Evolutionary conservation across 2,113 vertebrate genomes (phyloP), one percentile per base, ranked within the genome.

Genomic region (Dolichallabes microphthalmus): DNA sequence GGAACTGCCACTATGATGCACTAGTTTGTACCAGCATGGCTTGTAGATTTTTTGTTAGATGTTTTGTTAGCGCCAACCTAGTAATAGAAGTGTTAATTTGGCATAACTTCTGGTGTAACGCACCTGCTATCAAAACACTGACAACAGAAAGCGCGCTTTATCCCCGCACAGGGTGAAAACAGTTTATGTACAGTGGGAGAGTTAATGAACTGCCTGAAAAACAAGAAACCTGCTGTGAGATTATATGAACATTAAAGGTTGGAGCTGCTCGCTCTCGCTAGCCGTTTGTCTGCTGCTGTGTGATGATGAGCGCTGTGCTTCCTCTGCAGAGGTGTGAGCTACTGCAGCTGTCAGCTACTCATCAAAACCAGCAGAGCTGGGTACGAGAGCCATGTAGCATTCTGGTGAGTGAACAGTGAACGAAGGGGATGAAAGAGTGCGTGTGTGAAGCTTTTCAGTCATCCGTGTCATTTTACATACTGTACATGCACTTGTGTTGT

Each of bases 311-410:
- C 10, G 39, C 25, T 45, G 22, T 57, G 20, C 57, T 20, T 55
- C 27, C 58, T 9, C 30, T 25, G 55, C 35, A 58, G 55, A 60
- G 53, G 57, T 32, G 68, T 52, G 61, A 64, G 39, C 64, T 60
- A 32, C 55, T 39, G 60, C 58, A 32, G 35, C 66, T 84, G 76
- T 80, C 75, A 80, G 61, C 55, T 79, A 53, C 35, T 58, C 61
- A 53, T 84, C 78, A 84, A 61, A 87, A 75, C 68, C 77, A 45
- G 25, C 52, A 45, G 45, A 57, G 82, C 39, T n/a, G 45, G 13
- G 57, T 13, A 17, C 11, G 6, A 76, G 52, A 82, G 50, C 45
- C 15, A 8, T 71, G 60, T 57, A 78, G 78, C 71, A 52, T 80
- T 74, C 50, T 6, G 66, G 6, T 35, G 15, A 32, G 30, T n/a